phyloP scores from a whole-genome alignment of 92 coral and sea anemone genomes.

The Pocillopora grandis region DNA sequence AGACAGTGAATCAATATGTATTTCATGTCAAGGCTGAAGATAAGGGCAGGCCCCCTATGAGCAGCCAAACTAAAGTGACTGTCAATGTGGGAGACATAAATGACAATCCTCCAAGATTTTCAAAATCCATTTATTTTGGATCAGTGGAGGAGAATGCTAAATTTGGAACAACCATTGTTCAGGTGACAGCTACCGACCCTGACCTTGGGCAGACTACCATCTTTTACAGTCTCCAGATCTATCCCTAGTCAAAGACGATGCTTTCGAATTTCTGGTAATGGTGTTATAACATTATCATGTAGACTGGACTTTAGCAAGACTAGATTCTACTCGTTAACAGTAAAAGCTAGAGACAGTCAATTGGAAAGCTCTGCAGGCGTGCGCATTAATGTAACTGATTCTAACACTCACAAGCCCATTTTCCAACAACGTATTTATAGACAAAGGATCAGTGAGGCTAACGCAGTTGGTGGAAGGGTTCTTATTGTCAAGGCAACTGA shows the following conservation, averaged over 20 bases:
- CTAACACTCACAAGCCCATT: conserved; percentile 85
- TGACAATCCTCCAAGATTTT: conserved; percentile 92
- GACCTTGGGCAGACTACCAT: conserved; percentile 71
- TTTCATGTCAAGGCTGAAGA: conserved; percentile 86
- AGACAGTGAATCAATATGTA: conserved; percentile 59
- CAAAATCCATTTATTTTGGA: conserved; percentile 59
- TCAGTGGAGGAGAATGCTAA: conserved; percentile 71
- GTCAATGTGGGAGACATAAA: conserved; percentile 80
- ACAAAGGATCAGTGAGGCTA: conserved; percentile 65
- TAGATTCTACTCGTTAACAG: conserved; percentile 58
- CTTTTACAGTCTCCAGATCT: conserved; percentile 61
- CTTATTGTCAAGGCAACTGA: conserved; percentile 77
- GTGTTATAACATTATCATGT: conserved; percentile 75
- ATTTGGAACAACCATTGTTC: conserved; percentile 60
- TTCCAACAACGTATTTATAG: conserved; percentile 65
- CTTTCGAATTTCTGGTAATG: conserved; percentile 73
- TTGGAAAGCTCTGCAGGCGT: conserved; percentile 75
- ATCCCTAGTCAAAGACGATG: conserved; percentile 53
- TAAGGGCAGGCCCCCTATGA: conserved; percentile 70
- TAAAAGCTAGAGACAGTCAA: conserved; percentile 83
- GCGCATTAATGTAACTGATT: conserved; percentile 76
- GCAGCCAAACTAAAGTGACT: conserved; percentile 72
- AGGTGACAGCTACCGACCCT: conserved; percentile 82
- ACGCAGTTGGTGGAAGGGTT: conserved; percentile 66
- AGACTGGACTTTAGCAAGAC: conserved; percentile 71